phyloP scores from a whole-genome alignment of 2,113 vertebrate species.

The Calyptomena viridis region DNA sequence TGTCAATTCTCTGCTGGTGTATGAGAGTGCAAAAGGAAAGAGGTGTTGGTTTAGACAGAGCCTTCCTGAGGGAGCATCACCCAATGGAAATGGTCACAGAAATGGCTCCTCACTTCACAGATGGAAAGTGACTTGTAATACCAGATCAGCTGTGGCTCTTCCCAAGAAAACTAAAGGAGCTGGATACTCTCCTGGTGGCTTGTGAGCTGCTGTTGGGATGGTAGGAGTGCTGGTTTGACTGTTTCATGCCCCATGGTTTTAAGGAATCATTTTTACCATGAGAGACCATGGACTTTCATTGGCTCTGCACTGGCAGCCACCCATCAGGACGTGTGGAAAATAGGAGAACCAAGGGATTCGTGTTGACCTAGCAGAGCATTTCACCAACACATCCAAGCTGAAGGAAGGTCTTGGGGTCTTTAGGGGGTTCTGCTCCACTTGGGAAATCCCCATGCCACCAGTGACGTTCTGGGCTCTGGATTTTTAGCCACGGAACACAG shows the following conservation, averaged over 20 bases:
- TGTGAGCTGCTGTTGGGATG: background rate
- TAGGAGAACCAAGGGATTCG: background rate
- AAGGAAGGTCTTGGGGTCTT: background rate
- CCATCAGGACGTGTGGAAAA: background rate
- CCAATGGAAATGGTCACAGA: accelerated
- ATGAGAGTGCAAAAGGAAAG: background rate
- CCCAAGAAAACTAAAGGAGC: background rate
- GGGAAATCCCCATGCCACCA: background rate
- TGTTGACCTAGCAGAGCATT: background rate
- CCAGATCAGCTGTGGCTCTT: accelerated
- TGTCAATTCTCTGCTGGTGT: background rate
- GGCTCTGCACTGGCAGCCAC: background rate
- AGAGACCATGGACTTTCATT: accelerated
- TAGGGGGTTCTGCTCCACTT: background rate
- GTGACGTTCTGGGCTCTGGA: background rate
- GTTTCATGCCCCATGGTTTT: accelerated
- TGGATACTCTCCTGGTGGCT: background rate
- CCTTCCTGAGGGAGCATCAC: background rate
- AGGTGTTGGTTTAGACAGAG: background rate
- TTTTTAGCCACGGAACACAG: background rate
- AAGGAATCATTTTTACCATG: background rate
- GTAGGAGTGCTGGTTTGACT: background rate
- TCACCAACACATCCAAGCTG: background rate
- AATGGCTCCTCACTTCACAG: accelerated
- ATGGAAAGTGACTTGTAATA: accelerated